Evolutionary conservation across 2,888 invertebrate species (phyloP), one percentile per base, ranked within the genome.

Genomic region (Cyaniris semiargus): DNA sequence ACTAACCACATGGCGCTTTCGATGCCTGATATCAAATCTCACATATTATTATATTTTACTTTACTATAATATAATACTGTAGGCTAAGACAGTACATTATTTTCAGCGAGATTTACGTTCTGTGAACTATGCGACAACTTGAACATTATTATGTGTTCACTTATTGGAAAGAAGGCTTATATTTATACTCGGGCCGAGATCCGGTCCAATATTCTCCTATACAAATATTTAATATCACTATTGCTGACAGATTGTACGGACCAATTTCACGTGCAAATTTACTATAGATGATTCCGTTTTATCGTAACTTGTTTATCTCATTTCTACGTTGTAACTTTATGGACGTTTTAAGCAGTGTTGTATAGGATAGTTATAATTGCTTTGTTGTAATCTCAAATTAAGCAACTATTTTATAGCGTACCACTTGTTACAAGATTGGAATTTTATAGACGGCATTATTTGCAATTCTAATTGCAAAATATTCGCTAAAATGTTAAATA

Each of bases 201-300:
- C 27, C 48, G 44, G 27, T 53, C 76, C 70, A 70, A 71, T 76
- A 76, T 70, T 53, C 48, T 38, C 81, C 75, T 80, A 83, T 85
- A 85, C 86, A 87, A 88, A 85, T 82, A 82, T 83, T 86, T 86
- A 86, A 87, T 86, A 77, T 86, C 84, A 83, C 82, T 84, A 84
- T 84, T 85, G 84, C 83, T 84, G 83, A 83, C 82, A 79, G 80
- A 81, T 82, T 78, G 76, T 79, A 78, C 78, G 78, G 78, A 74
- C 70, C 80, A 80, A 81, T 81, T 82, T 81, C 80, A 79, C 78
- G 76, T 77, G 79, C 78, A 81, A 80, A 82, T 80, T 80, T 81
- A 80, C 81, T 82, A 80, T 80, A 79, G 80, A 80, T 78, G 78
- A 78, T 77, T 60, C 79, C 78, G 78, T 80, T 77, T 75, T 76